Percentiles rank a stretch among this genome's conserved stretches.
Evolutionary conservation across 2,797 vertebrate species (phyloP).

Genomic region (Furcifer pardalis): DNA sequence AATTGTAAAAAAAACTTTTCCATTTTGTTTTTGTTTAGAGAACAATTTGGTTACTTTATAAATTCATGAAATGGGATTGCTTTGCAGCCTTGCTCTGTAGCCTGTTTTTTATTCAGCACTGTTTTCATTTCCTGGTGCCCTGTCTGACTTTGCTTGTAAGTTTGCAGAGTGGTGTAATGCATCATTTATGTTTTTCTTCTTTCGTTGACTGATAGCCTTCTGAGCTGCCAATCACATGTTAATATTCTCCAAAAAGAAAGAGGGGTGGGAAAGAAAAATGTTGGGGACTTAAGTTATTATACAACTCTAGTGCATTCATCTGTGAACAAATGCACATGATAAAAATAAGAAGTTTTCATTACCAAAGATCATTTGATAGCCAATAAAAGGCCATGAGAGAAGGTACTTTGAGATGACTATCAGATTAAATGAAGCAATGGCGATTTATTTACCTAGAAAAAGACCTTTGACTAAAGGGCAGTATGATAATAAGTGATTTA

Average conservation of each 20-base stretch:
- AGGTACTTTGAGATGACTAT: neutral
- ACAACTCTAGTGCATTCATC: conserved; percentile 41
- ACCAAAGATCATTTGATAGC: conserved; percentile 19
- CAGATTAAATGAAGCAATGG: conserved; percentile 7
- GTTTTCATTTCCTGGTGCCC: conserved; percentile 53
- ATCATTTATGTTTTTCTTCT: conserved; percentile 68
- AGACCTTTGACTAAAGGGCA: conserved; percentile 12
- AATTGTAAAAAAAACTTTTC: conserved; percentile 3
- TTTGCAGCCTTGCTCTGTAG: conserved; percentile 35
- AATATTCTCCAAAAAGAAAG: conserved; percentile 43
- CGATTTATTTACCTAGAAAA: neutral
- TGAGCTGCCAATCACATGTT: conserved; percentile 57
- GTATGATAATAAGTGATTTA: conserved; percentile 11
- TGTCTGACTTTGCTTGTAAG: conserved; percentile 61
- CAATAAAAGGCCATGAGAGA: conserved; percentile 21
- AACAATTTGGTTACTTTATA: conserved; percentile 51
- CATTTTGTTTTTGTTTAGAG: conserved; percentile 39
- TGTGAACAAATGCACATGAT: conserved; percentile 51
- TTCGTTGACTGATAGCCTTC: conserved; percentile 58
- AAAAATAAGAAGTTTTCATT: conserved; percentile 41
- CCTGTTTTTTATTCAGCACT: conserved; percentile 58
- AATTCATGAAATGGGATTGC: conserved; percentile 57
- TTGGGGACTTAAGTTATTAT: conserved; percentile 35
- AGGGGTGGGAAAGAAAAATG: neutral
- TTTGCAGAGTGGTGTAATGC: conserved; percentile 52